phyloP scores from a whole-genome alignment of 2,797 vertebrate genomes.

The Zonotrichia albicollis region DNA sequence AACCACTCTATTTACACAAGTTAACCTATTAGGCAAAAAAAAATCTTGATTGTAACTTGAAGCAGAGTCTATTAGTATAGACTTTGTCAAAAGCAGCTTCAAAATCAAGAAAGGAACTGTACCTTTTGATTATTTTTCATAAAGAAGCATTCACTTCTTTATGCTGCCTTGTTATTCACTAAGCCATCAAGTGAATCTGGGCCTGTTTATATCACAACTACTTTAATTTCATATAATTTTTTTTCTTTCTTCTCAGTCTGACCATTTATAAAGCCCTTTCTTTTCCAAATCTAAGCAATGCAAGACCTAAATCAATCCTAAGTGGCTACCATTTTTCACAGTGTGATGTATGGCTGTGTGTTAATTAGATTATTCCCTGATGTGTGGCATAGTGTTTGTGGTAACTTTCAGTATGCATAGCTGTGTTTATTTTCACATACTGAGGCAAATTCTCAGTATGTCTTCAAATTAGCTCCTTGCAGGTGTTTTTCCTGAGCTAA shows the following conservation, averaged over 20 bases:
- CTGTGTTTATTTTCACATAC: slow-evolving; percentile 79
- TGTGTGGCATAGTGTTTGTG: slow-evolving; percentile 57
- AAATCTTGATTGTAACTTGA: neutral
- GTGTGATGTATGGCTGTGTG: slow-evolving; percentile 43
- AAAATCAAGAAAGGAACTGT: neutral
- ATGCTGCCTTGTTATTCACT: neutral
- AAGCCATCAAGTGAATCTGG: neutral
- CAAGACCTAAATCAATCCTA: slow-evolving; percentile 71
- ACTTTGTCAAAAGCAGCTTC: neutral
- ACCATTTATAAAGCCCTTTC: slow-evolving; percentile 50
- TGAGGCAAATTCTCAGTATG: slow-evolving; percentile 78
- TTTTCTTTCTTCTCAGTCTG: neutral
- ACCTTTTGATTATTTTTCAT: neutral
- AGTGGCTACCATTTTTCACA: slow-evolving; percentile 66
- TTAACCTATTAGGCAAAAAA: neutral
- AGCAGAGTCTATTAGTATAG: neutral
- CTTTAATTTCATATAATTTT: slow-evolving; percentile 41
- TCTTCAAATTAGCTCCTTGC: slow-evolving; percentile 82
- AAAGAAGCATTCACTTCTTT: neutral
- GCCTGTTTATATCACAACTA: slow-evolving; percentile 49
- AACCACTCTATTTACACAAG: neutral
- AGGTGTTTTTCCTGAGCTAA: slow-evolving; percentile 80
- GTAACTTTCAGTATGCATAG: slow-evolving; percentile 63
- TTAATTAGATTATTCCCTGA: slow-evolving; percentile 80
- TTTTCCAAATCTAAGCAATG: slow-evolving; percentile 51